Evolutionary conservation across 2,113 vertebrate genomes (phyloP).

Genomic region (Neodontobutis hainanensis): DNA sequence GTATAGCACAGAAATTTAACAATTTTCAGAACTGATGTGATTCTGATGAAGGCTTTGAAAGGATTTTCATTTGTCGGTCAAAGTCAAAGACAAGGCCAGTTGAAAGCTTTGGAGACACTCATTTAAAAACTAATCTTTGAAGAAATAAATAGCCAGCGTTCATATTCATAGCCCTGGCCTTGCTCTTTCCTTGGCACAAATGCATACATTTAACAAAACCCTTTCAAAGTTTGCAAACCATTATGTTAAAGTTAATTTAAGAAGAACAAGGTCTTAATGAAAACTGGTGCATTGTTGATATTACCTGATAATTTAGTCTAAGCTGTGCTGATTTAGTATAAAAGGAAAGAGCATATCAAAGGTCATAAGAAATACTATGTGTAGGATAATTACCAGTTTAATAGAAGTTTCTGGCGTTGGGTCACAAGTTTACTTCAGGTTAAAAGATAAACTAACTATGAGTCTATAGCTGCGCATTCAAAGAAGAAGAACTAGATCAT

Average conservation of each 20-base stretch:
- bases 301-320: neutral
- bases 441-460: neutral
- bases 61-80: slow-evolving; percentile 21
- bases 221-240: slow-evolving; percentile 13
- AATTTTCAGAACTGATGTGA: no score
- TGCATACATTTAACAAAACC: slow-evolving; percentile 16
- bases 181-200: slow-evolving; percentile 22
- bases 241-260: slow-evolving; percentile 1
- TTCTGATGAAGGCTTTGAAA: neutral
- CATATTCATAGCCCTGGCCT: slow-evolving; percentile 21
- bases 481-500: neutral
- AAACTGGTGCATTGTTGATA: neutral
- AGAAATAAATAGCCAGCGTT: slow-evolving; percentile 30
- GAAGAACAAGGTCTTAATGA: neutral
- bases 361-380: neutral
- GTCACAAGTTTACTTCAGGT: no score
- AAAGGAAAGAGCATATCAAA: no score
- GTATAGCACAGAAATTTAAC: neutral
- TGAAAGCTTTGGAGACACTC: slow-evolving; percentile 18
- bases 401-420: no score
- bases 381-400: no score
- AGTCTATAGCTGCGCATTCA: neutral
- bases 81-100: slow-evolving; percentile 43
- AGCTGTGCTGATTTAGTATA: neutral
- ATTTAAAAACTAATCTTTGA: slow-evolving; percentile 29